Evolutionary conservation across 2,888 invertebrate species (phyloP).

Genomic region (Leptopterna dolabrata): DNA sequence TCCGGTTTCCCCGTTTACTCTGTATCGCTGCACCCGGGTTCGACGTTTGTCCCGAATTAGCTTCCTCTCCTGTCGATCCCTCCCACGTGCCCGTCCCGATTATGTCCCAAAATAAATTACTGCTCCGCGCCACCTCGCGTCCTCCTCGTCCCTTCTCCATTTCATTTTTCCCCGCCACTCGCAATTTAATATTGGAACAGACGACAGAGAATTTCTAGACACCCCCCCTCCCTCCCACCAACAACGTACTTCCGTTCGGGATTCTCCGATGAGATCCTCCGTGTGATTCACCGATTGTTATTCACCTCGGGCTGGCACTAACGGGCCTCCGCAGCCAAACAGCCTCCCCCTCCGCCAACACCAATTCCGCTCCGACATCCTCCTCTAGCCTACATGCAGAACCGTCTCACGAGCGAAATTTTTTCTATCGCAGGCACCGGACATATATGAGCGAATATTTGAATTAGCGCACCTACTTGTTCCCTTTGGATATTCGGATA

Average conservation of each 20-base stretch:
- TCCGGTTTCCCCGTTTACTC: not conserved
- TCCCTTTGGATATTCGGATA: no score
- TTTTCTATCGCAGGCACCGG: no score
- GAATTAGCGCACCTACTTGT: no score
- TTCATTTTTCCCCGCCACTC: not conserved
- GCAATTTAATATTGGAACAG: not conserved
- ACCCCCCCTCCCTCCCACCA: not conserved
- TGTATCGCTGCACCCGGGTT: not conserved
- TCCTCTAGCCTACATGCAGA: no score
- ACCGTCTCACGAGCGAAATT: no score
- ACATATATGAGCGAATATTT: no score
- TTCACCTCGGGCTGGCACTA: not conserved
- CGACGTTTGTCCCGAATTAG: slow-evolving; percentile 30
- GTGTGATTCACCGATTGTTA: not conserved
- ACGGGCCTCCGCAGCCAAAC: not conserved
- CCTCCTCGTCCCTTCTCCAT: not conserved
- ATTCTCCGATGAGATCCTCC: not conserved
- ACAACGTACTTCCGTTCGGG: not conserved
- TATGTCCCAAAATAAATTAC: slow-evolving; percentile 41
- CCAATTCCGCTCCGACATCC: no score
- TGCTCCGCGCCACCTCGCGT: not conserved
- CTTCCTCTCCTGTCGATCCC: slow-evolving; percentile 37
- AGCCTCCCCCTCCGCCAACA: no score
- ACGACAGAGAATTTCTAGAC: not conserved
- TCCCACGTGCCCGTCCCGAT: slow-evolving; percentile 38